Base-by-base conservation (phyloP, 2,888 invertebrate genomes). In the Palloptera scutellata region DNA sequence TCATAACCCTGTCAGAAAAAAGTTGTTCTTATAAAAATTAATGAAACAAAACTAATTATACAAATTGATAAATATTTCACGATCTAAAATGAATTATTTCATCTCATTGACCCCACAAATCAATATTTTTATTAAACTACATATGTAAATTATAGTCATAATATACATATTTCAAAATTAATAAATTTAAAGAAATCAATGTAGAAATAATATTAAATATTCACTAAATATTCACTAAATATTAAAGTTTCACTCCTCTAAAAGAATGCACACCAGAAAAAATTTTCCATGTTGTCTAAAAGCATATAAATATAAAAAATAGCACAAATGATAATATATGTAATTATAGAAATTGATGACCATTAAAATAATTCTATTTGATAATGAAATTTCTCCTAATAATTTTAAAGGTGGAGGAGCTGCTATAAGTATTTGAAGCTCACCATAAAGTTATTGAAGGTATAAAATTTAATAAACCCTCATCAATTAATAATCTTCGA, bases 111-210 rank as follows among this genome's bases (percentile, higher is more conserved):
- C 68, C 77, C 87, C 89, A 90, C 89, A 90, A 89, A 88, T 88
- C 88, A 89, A 87, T 85, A 88, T 89, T 90, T 89, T 89, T 73
- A 58, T 89, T 89, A 90, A 90, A 88, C 89, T 89, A n/a, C n/a
- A n/a, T n/a, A 86, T 88, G 87, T 89, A 88, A 85, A 84, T n/a
- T 86, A 86, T 84, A 88, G 83, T 79, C 86, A 88, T 81, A 87
- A 83, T 81, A 86, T 79, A 79, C 84, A 80, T 78, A 84, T 74
- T 87, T 88, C 80, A 89, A 83, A 86, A 89, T 82, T 82, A 89
- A 80, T 76, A 90, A 79, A 88, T 89, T 89, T 86, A 90, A 87
- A 76, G 88, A 72, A 89, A 79, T 83, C 88, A 89, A 88, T 90
- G 89, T 78, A 90, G 84, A 75, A 89, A 77, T 84, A 89, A 86